These are phyloP conservation scores for Bothrops alternatus DNA, from an alignment of 2,797 vertebrate species.

Conservation along the genomic window DNA sequence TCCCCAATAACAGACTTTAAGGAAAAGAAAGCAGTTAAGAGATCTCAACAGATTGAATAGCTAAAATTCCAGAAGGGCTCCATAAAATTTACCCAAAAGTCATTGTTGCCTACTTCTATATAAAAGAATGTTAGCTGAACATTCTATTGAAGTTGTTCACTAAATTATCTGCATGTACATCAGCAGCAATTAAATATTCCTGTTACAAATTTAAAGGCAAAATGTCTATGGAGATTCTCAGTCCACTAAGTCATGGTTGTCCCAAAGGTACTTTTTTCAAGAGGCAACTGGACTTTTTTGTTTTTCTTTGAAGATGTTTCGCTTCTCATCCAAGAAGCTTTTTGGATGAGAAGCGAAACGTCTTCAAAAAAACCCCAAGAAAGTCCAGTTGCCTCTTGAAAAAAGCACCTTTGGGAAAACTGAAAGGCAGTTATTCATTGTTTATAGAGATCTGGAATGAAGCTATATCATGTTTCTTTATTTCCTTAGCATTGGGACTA, in stretches of 20 bases:
- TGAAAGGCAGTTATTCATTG: neutral
- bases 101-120: neutral
- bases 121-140: neutral
- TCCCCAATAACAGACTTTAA: neutral
- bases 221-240: too few species aligned
- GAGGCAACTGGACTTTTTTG: too few species aligned
- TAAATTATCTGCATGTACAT: neutral
- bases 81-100: neutral
- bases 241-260: too few species aligned
- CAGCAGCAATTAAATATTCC: neutral
- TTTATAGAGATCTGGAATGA: neutral
- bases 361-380: too few species aligned
- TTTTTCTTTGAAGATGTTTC: too few species aligned
- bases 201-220: neutral
- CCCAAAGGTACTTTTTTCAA: too few species aligned
- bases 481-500: slow-evolving; percentile 76
- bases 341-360: too few species aligned
- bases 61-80: neutral
- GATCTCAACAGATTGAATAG: neutral
- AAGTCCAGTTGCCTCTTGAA: too few species aligned
- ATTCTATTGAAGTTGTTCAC: neutral
- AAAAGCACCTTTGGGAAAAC: neutral
- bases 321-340: too few species aligned
- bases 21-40: neutral
- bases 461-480: neutral